Percentiles rank a stretch among this genome's conserved stretches.
These are phyloP conservation scores for Fistularia tabacaria DNA, from an alignment of 2,797 vertebrate species.

Conservation along the genomic window DNA sequence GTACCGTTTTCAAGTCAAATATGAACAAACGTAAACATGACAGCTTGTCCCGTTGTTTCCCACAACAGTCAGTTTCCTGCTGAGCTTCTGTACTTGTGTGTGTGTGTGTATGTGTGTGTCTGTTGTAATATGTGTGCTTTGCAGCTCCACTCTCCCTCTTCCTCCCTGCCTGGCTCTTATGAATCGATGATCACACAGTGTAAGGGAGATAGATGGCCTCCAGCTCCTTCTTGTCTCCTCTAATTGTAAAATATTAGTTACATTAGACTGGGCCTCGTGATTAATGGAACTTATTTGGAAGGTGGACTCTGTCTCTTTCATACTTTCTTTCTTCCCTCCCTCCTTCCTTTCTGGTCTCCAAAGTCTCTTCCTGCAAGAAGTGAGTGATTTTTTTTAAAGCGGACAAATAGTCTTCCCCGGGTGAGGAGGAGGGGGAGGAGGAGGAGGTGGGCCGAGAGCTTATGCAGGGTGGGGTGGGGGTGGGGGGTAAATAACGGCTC, in stretches of 20 bases:
- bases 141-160: conserved; percentile 56
- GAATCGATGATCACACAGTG: conserved; percentile 99
- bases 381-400: conserved; percentile 97
- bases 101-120: not conserved
- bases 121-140: not conserved
- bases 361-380: conserved; percentile 94
- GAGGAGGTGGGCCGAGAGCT: conserved; percentile 36
- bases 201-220: conserved; percentile 99
- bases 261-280: conserved; percentile 99
- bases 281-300: conserved; percentile 99
- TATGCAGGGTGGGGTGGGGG: conserved; percentile 16
- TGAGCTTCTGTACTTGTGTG: not conserved
- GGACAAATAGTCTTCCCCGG: conserved; percentile 90
- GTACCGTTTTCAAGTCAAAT: no score
- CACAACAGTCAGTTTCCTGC: not conserved
- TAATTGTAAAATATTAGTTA: conserved; percentile 99
- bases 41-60: not conserved
- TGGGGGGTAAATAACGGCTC: conserved; percentile 36
- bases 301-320: conserved; percentile 77
- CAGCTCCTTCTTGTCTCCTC: conserved; percentile 98
- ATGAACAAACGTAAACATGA: no score
- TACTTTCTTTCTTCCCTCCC: conserved; percentile 29
- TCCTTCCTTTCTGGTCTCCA: conserved; percentile 68
- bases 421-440: conserved; percentile 43
- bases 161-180: conserved; percentile 86